Conservation (phyloP, 2,888 invertebrate genomes). For the Coremacera marginata region DNA sequence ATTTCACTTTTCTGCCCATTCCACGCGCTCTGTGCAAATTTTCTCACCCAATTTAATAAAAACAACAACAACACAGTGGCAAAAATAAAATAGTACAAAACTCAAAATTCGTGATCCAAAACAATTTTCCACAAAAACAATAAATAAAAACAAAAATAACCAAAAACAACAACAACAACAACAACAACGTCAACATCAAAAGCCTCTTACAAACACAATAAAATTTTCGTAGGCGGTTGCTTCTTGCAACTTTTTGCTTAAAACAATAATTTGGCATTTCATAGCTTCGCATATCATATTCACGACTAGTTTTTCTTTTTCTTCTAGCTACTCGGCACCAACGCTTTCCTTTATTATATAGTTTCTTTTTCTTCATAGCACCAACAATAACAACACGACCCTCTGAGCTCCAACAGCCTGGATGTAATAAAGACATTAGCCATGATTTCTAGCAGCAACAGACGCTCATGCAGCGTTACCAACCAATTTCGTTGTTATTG, state of each 20-base stretch:
- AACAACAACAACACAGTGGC: background rate
- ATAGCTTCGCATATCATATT: background rate
- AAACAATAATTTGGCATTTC: background rate
- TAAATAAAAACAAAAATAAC: background rate
- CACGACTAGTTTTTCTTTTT: background rate
- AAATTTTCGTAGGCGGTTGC: background rate
- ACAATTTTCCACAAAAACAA: slow-evolving; percentile 6
- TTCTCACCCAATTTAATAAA: slow-evolving; percentile 12
- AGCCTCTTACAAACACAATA: background rate
- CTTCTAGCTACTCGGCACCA: background rate
- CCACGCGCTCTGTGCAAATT: background rate
- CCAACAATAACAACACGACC: too few species aligned
- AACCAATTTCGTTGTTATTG: background rate
- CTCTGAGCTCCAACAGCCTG: background rate
- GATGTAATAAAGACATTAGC: slow-evolving; percentile 24
- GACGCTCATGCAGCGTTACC: slow-evolving; percentile 18
- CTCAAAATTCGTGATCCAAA: slow-evolving; percentile 11
- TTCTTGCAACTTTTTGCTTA: background rate
- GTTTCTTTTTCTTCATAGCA: background rate
- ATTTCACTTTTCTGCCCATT: too few species aligned
- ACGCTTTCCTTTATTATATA: background rate
- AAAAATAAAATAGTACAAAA: background rate
- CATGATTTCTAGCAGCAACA: background rate
- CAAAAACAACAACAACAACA: background rate
- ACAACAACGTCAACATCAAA: background rate